Base-by-base conservation (phyloP, 2,888 invertebrate species). In the Caradrina kadenii region DNA sequence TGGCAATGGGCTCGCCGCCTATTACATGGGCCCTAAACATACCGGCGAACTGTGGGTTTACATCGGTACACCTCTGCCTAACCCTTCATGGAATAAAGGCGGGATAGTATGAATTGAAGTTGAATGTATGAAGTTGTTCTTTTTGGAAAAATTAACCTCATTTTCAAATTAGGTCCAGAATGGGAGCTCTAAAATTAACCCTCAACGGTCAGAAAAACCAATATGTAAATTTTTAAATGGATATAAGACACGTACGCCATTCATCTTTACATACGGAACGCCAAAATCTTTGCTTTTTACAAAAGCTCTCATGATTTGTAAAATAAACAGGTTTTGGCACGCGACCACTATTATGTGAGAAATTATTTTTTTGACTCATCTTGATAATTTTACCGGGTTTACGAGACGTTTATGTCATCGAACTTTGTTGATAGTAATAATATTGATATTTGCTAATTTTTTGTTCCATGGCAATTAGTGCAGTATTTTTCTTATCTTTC, bases 251-350 rank as follows among this genome's bases (percentile, higher is more conserved):
- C 45, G 45, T 45, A 45, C 45, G 45, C 49, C 58, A 50, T 26
- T 56, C 61, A 56, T 53, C 17, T 63, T 58, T 50, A 50, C 35
- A 1, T 49, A 21, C 42, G 52, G 59, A 77, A 66, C 66, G 67
- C 72, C 59, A 67, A 72, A 73, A 50, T 13, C 0, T 19, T 15
- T 11, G 21, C 49, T 62, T 62, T 66, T 65, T 49, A 53, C 11
- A 59, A 50, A 31, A 60, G 2, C 59, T 58, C 63, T 73, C 62
- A 39, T 78, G 73, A 68, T 67, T 67, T 61, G 55, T 49, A 26
- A 60, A 54, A 21, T 10, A 55, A 63, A 73, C 76, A 11, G 62
- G 78, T 77, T 50, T 68, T 76, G 78, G 76, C 76, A 76, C 78
- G 76, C 67, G 76, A 76, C 76, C 17, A 21, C 2, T 11, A 52